Percentiles rank a stretch among this genome's conserved stretches.
These are phyloP conservation scores for Hemicordylus capensis DNA, from an alignment of 2,113 vertebrate genomes.

Conservation along the genomic window DNA sequence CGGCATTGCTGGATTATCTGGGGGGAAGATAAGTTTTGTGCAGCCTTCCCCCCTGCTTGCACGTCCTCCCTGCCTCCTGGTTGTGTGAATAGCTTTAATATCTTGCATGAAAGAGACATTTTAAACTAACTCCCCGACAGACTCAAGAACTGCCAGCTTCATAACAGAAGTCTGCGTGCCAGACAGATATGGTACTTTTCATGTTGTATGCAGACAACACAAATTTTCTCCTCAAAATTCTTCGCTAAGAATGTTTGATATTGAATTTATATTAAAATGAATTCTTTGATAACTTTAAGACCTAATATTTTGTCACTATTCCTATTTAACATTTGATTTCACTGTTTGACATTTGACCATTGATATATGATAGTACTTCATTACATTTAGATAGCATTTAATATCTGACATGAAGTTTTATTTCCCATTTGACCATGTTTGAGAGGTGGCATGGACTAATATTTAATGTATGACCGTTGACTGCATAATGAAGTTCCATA, in stretches of 20 bases:
- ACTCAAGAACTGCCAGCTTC: background rate
- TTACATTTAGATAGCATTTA: background rate
- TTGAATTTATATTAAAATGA: background rate
- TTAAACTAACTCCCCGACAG: background rate
- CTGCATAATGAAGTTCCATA: background rate
- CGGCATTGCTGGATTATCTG: too few relatives aligned
- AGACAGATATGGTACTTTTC: background rate
- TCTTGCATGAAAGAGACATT: background rate
- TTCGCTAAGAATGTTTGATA: background rate
- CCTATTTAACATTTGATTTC: background rate
- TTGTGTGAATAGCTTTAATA: too few relatives aligned
- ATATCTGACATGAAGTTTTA: background rate
- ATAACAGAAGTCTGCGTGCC: background rate
- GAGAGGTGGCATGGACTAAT: background rate
- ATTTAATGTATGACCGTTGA: background rate
- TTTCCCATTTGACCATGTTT: background rate
- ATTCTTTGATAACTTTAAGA: background rate
- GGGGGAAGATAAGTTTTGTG: too few relatives aligned
- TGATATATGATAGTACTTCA: too few relatives aligned
- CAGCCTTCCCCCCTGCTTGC: too few relatives aligned
- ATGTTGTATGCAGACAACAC: background rate
- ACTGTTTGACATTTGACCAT: background rate
- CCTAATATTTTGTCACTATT: background rate
- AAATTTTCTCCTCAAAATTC: background rate
- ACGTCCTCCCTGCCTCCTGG: too few relatives aligned